Evolutionary conservation across 2,888 invertebrate genomes (phyloP).

Genomic region (Scaptomyza polygonia): DNA sequence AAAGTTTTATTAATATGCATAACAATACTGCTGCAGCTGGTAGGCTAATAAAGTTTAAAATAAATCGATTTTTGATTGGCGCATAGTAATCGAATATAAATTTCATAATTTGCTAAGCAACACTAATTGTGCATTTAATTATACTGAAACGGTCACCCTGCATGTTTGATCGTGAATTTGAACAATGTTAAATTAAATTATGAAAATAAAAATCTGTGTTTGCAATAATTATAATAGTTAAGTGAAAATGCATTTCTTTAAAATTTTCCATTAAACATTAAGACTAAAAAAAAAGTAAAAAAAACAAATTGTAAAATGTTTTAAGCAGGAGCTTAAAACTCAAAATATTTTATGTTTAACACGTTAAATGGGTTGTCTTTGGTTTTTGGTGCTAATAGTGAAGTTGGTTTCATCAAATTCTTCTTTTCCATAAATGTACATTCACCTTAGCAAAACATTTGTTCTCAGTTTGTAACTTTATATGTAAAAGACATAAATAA

Average conservation of each 20-base stretch:
- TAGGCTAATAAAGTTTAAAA: not conserved
- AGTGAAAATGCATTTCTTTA: too few relatives aligned
- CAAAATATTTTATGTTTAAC: not conserved
- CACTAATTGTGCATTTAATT: not conserved
- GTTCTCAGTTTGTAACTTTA: too few relatives aligned
- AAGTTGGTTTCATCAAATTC: too few relatives aligned
- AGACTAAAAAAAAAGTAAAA: not conserved
- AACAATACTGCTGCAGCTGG: not conserved
- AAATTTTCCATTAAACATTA: too few relatives aligned
- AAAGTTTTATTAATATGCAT: too few relatives aligned
- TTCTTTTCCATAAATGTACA: too few relatives aligned
- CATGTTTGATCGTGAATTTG: constrained; percentile 11
- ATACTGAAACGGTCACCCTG: constrained; percentile 11
- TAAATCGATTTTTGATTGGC: not conserved
- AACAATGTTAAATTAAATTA: not conserved
- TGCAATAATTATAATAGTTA: not conserved
- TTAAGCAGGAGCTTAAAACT: not conserved
- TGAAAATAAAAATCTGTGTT: not conserved
- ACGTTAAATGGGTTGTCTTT: too few relatives aligned
- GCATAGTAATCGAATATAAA: constrained; percentile 4
- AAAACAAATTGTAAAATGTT: not conserved
- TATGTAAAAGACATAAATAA: not conserved
- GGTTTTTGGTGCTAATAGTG: too few relatives aligned
- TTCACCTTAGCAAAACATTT: too few relatives aligned
- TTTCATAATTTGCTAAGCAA: not conserved